Conservation (phyloP, 2,888 invertebrate genomes). For the Xestia c-nigrum region DNA sequence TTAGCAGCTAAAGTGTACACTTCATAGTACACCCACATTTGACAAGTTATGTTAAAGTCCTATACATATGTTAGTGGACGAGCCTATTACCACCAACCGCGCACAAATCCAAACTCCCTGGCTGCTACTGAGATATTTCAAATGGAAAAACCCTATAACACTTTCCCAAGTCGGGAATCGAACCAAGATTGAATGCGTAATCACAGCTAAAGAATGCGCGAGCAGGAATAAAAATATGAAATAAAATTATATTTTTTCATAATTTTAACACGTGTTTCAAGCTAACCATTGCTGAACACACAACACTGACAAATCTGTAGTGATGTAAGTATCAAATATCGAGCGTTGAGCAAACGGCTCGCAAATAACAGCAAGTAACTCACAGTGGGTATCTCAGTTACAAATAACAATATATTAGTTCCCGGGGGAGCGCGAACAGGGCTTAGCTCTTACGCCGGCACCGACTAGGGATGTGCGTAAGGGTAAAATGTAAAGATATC, state of each 20-base stretch:
- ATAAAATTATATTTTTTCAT: neutral
- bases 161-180: neutral
- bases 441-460: slow-evolving; percentile 83
- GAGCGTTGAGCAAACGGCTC: slow-evolving; percentile 57
- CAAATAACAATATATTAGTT: slow-evolving; percentile 87
- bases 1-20: neutral
- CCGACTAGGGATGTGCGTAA: slow-evolving; percentile 66
- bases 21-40: neutral
- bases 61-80: neutral
- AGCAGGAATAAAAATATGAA: neutral
- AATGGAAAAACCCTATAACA: neutral
- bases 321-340: slow-evolving; percentile 65
- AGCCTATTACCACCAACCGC: neutral
- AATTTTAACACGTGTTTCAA: neutral
- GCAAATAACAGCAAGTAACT: slow-evolving; percentile 64
- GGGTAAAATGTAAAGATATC: slow-evolving; percentile 43
- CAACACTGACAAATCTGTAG: slow-evolving; percentile 25
- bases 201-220: too few species aligned
- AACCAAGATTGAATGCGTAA: neutral
- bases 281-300: neutral
- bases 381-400: slow-evolving; percentile 73
- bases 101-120: too few species aligned
- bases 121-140: neutral
- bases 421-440: slow-evolving; percentile 84
- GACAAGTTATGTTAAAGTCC: neutral